Evolutionary conservation across 2,888 invertebrate genomes (phyloP), one percentile per base, ranked within the genome.

Genomic region (Heliconius aoede): DNA sequence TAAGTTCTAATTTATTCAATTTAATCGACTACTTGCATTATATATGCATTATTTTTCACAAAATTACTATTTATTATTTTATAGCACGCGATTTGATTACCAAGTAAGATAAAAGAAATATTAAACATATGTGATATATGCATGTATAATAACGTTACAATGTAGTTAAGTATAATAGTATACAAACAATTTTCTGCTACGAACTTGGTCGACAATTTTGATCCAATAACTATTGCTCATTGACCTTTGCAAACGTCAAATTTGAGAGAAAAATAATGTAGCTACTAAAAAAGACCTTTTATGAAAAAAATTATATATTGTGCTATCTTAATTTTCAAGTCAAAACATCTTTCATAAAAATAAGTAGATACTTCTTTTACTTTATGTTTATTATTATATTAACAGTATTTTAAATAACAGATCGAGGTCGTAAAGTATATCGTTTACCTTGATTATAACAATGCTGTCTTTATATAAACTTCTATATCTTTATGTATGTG

Each of bases 11-110:
- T 21, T 55, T n/a, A n/a, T 7, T n/a, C 11, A 55, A 55, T 55
- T 21, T 55, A 4, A 55, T n/a, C n/a, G n/a, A 55, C 55, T 4
- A 11, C 9, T 55, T 3, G 55, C 21, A 51, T 21, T 9, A n/a
- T 18, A 18, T 18, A 4, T 15, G 24, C 15, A 26, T 13, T 28
- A n/a, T n/a, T n/a, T n/a, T n/a, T n/a, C n/a, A n/a, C n/a, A n/a
- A 40, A 36, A 65, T 65, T 15, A 65, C 24, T 40, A 24, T 36
- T 8, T 40, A 28, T 15, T 28, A 60, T 40, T 65, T 40, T 40
- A 65, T 65, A 65, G 3, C 65, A 65, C 65, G 65, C 65, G 13
- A 65, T 24, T 13, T 24, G 65, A 65, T 65, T 26, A 40, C 36
- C 15, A 13, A 26, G 3, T 24, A 3, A 32, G 36, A 65, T 65